Evolutionary conservation across 2,113 vertebrate genomes (phyloP).

Genomic region (Sciurus niger): DNA sequence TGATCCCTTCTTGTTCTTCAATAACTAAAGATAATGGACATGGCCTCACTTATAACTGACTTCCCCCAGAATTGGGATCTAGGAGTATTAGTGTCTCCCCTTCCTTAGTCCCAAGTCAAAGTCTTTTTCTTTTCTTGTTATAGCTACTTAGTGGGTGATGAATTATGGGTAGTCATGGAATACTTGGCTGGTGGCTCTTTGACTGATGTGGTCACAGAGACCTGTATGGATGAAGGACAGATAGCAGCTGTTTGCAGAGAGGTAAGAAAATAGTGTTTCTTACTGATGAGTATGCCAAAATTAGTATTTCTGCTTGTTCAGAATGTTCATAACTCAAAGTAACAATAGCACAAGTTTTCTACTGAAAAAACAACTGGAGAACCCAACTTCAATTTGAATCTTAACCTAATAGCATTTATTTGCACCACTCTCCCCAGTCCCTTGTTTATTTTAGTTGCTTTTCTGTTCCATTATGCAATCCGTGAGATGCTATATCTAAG

Average conservation of each 20-base stretch:
- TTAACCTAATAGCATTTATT: neutral
- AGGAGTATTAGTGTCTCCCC: neutral
- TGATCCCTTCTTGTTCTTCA: conserved; percentile 29
- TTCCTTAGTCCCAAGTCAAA: conserved; percentile 20
- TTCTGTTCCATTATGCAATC: neutral
- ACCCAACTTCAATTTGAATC: conserved; percentile 24
- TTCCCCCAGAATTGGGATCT: neutral
- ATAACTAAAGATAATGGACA: neutral
- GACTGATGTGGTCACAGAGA: conserved; percentile 99
- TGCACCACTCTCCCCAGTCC: neutral
- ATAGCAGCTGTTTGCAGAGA: conserved; percentile 99
- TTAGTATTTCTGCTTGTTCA: neutral
- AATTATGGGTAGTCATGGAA: conserved; percentile 99
- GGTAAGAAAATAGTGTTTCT: conserved; percentile 88
- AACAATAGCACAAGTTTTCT: neutral
- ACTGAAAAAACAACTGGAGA: conserved; percentile 7
- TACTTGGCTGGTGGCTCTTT: conserved; percentile 98
- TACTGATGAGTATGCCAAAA: neutral
- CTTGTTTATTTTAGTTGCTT: conserved; percentile 40
- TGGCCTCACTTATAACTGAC: neutral
- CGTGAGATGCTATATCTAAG: neutral
- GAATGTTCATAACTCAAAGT: neutral
- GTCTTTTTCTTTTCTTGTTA: conserved; percentile 65
- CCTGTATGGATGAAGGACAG: conserved; percentile 99
- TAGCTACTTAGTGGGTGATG: conserved; percentile 98